Evolutionary conservation across 2,113 vertebrate species (phyloP), one percentile per base, ranked within the genome.

Genomic region (Tor tambroides): DNA sequence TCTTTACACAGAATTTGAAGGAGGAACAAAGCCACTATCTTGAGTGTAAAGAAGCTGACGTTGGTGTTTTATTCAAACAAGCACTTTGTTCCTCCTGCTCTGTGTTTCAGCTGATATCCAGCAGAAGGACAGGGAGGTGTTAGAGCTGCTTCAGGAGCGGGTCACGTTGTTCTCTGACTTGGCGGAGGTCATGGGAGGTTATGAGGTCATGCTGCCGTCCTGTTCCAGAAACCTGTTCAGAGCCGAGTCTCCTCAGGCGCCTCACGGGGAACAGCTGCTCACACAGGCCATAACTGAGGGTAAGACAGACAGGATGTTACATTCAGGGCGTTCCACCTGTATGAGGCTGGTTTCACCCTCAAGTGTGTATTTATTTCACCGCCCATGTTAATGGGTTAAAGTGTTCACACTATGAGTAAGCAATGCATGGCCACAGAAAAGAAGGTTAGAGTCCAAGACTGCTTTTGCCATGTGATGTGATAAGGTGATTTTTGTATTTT

Each of bases 81-180:
- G 30, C 65, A 32, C 28, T 69, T 32, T 69, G 15, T 38, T 41
- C 69, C 19, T 12, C 32, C 0, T 41, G 35, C 10, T 72, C 8
- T 80, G 3, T 41, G 30, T 80, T 72, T 74, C 92, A 98, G 97
- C 95, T 88, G 96, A 97, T 21, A 95, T 97, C 84, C 96, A 95
- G 76, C 97, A 97, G 90, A 96, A 96, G 26, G 96, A 98, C 90
- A 93, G 91, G 3, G 96, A 97, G 3, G 93, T 98, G 83, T 84
- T 96, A 26, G 96, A 96, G 65, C 95, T 98, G 41, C 93, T 98
- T 6, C 96, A 96, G 88, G 96, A 98, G 93, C 92, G 97, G 72
- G 97, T 97, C 0, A 95, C 93, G 1, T 94, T 98, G 0, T 98
- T 98, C n/a, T 94, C 95, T 0, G 96, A 98, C 86, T 94, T 97